These are phyloP conservation scores for Agrypnia vestita DNA, from an alignment of 1,140 invertebrate species.

Conservation along the genomic window DNA sequence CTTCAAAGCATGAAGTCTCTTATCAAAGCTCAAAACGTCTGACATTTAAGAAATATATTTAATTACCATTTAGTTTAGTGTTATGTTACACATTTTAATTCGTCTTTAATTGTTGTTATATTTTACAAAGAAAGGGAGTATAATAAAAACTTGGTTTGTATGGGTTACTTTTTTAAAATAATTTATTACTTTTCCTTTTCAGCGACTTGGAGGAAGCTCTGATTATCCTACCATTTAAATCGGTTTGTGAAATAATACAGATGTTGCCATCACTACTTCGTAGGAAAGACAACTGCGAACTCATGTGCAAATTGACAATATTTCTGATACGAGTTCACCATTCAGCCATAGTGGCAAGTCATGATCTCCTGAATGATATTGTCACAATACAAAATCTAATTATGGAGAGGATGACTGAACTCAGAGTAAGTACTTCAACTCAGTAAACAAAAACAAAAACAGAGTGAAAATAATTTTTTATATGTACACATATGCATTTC, in stretches of 20 bases:
- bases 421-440: conserved; percentile 75
- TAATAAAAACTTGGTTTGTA: too few relatives aligned
- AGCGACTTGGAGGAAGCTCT: conserved; percentile 94
- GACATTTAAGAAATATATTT: too few relatives aligned
- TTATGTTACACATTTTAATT: too few relatives aligned
- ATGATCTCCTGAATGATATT: conserved; percentile 80
- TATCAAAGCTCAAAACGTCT: too few relatives aligned
- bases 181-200: conserved; percentile 62
- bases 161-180: conserved; percentile 20
- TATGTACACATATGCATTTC: too few relatives aligned
- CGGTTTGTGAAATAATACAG: conserved; percentile 85
- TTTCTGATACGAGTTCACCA: conserved; percentile 91
- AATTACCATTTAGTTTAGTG: too few relatives aligned
- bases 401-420: conserved; percentile 73
- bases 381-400: conserved; percentile 79
- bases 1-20: too few relatives aligned
- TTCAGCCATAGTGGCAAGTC: conserved; percentile 83
- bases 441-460: neutral
- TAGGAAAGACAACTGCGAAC: conserved; percentile 81
- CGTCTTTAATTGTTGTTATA: too few relatives aligned
- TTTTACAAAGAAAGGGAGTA: too few relatives aligned
- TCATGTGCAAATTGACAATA: conserved; percentile 82
- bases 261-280: conserved; percentile 80
- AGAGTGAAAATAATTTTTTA: too few relatives aligned
- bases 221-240: conserved; percentile 87